Conservation (phyloP, 2,113 vertebrate species). For the Onychostoma macrolepis region DNA sequence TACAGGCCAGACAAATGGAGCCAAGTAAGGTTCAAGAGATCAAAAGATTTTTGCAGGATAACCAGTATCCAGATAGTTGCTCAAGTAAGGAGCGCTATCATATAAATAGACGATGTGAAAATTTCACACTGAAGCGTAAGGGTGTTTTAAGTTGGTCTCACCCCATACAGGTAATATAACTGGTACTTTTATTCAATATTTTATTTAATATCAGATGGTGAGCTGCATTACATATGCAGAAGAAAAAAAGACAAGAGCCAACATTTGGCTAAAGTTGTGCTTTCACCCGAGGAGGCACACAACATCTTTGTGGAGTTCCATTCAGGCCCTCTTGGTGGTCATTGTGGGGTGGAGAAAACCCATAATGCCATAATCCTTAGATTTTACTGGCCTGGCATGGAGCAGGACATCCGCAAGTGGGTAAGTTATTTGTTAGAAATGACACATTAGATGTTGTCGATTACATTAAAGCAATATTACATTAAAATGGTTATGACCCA, state of each 20-base stretch:
- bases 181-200: neutral
- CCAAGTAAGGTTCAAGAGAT: neutral
- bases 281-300: too few species aligned
- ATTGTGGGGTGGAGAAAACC: too few species aligned
- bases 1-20: neutral
- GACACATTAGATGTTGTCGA: neutral
- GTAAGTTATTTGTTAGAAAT: neutral
- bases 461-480: neutral
- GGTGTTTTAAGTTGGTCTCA: neutral
- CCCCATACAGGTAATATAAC: neutral
- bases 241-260: too few species aligned
- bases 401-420: neutral
- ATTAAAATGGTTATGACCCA: neutral
- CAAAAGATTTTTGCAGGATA: neutral
- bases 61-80: neutral
- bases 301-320: too few species aligned
- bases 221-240: too few species aligned
- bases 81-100: neutral
- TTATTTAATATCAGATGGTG: too few species aligned
- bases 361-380: too few species aligned
- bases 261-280: too few species aligned
- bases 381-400: too few species aligned
- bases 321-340: too few species aligned
- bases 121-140: neutral
- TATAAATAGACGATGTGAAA: neutral